Evolutionary conservation across 2,888 invertebrate species (phyloP).

Genomic region (Chydorus sphaericus): DNA sequence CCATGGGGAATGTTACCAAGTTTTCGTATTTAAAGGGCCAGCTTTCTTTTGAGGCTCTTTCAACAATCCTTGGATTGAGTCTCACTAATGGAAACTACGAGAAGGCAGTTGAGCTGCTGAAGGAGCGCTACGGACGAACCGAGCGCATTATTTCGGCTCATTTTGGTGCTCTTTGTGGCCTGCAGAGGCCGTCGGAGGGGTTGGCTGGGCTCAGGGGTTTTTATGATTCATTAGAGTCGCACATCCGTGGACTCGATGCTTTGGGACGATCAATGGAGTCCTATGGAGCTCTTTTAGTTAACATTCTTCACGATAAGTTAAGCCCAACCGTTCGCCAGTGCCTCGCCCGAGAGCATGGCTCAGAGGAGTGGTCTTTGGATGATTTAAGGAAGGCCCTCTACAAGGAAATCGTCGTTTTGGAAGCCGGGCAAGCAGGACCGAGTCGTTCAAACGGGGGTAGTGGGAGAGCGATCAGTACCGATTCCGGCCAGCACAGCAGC

Average conservation of each 20-base stretch:
- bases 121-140: slow-evolving; percentile 1
- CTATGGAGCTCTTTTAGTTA: background rate
- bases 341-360: background rate
- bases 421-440: background rate
- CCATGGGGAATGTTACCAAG: background rate
- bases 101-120: background rate
- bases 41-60: background rate
- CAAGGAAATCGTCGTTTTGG: background rate
- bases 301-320: background rate
- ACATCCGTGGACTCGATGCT: slow-evolving; percentile 2
- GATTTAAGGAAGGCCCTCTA: background rate
- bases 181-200: background rate
- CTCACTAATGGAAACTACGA: slow-evolving; percentile 4
- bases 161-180: background rate
- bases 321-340: background rate
- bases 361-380: background rate
- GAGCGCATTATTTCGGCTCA: slow-evolving; percentile 1
- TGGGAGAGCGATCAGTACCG: no score
- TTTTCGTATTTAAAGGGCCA: background rate
- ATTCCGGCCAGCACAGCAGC: no score
- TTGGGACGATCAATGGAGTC: background rate
- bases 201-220: background rate
- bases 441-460: no score
- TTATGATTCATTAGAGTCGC: background rate
- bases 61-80: background rate